Base-by-base conservation (phyloP, 1,140 invertebrate species). In the Mercenaria mercenaria region DNA sequence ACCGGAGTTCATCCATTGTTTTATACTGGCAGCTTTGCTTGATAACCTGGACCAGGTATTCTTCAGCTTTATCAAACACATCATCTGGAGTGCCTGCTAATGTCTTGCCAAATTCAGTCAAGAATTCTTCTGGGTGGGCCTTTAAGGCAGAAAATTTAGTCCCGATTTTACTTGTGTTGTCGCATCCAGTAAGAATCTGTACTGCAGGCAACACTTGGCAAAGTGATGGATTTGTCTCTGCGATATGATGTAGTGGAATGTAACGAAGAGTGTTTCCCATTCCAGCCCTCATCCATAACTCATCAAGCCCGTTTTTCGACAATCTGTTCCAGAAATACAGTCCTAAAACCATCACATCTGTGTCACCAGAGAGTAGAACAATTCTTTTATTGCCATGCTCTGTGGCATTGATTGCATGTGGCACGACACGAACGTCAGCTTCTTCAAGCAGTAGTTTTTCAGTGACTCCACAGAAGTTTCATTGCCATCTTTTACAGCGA, bases 91-190 rank as follows among this genome's bases (percentile, higher is more conserved):
- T n/a, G n/a, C n/a, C n/a, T n/a, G n/a, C n/a, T n/a, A n/a, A n/a
- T n/a, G n/a, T n/a, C n/a, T n/a, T n/a, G n/a, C 76, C 43, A 79
- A 52, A 79, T 13, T 79, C 47, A 26, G 37, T 20, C 29, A 79
- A 79, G 39, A 50, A 79, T 43, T 20, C 0, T 56, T 52, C n/a
- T 6, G 43, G 41, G 10, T n/a, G 4, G 4, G 50, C 79, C 37
- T 81, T 81, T 20, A 61, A 37, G 1, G 79, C 79, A 81, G 79
- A 32, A 11, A 39, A 39, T 81, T 81, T 59, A 37, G 34, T 81
- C 23, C 34, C 79, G 3, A 81, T 52, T 26, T 81, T 81, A 81
- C 81, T 82, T 0, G 79, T 82, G 3, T 4, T 82, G 41, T 83
- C 61, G 47, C 56, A 83, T 11, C 81, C 59, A 26, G 37, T 83